Base-by-base conservation (phyloP, 2,113 vertebrate species). In the Nettapus auritus region DNA sequence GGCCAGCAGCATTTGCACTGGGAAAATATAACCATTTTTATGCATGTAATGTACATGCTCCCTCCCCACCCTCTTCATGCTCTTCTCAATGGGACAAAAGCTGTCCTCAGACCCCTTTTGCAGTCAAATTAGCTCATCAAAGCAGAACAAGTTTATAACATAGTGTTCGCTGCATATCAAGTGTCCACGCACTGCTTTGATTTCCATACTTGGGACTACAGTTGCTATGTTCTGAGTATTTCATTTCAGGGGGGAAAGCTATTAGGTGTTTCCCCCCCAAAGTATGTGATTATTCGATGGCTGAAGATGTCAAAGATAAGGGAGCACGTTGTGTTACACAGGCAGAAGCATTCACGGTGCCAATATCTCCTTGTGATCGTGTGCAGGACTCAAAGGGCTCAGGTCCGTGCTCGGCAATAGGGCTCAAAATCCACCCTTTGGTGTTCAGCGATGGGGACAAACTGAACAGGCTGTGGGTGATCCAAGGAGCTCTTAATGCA, bases 101-200 rank as follows among this genome's bases (percentile, higher is more conserved):
- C 59, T 76, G 67, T 70, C 60, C 90, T 95, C 86, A 92, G 91
- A 96, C 79, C 87, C 56, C 70, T 94, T 96, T 92, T 87, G 78
- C 67, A 97, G 64, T 84, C 86, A 94, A 96, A 93, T 89, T 83
- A 84, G 34, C 77, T 97, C 90, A 95, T 97, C 95, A 97, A 97
- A 97, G 91, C 83, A 92, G 44, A 70, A 60, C 33, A 89, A 14
- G 64, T 88, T 95, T 94, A 59, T 89, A 94, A 92, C 48, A 52
- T 36, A 40, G 40, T 81, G 66, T 86, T 92, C 91, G 66, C 77
- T 88, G 71, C 82, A 86, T 97, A 94, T 91, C 87, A 74, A 95
- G 95, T 95, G 89, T 77, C 84, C 50, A 68, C 88, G 76, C 57
- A 53, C 46, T 9, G 2, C 86, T 91, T 95, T 94, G 77, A 60